Evolutionary conservation across 1,140 invertebrate genomes (phyloP), one percentile per base, ranked within the genome.

Genomic region (Drosophila tristis): DNA sequence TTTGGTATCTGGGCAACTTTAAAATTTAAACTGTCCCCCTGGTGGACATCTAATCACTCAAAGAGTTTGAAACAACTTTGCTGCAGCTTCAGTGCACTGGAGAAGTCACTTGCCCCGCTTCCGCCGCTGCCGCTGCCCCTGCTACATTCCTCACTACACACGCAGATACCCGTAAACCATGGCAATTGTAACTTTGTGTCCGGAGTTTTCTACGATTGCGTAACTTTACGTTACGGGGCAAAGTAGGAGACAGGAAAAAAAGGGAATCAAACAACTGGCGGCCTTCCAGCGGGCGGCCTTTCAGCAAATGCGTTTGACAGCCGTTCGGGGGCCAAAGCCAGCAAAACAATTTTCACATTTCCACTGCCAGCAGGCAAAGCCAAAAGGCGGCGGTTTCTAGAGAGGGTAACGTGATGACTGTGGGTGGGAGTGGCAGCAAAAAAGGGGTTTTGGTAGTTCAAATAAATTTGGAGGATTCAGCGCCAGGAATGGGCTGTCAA

Each of bases 331-430:
- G 47, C 50, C 9, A 51, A 86, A 72, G 82, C 82, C 53, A 60
- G 81, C 77, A 78, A 72, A 86, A 82, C 78, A 82, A 89, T 87
- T 87, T 86, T 67, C 82, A 75, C 74, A 72, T 64, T 61, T 25
- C 4, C 20, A 20, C 3, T 78, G 67, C 59, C 20, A 45, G 20
- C 23, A 31, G 54, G 20, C 23, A 75, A 64, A 63, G 20, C 56
- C 39, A 31, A 51, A 53, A 45, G 54, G 35, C 35, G 60, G 20
- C 9, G 13, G 48, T 16, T 57, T n/a, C 7, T 35, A 26, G 20
- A 50, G 39, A 51, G 61, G 61, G 26, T 42, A 66, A 11, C 11
- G n/a, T 47, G 29, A 56, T 54, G 23, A 13, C 29, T 29, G 26
- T 16, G 20, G 15, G n/a, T 6, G 55, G 43, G 42, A 59, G 15